Conservation (phyloP, 2,113 vertebrate genomes). For the Sisor rabdophorus region DNA sequence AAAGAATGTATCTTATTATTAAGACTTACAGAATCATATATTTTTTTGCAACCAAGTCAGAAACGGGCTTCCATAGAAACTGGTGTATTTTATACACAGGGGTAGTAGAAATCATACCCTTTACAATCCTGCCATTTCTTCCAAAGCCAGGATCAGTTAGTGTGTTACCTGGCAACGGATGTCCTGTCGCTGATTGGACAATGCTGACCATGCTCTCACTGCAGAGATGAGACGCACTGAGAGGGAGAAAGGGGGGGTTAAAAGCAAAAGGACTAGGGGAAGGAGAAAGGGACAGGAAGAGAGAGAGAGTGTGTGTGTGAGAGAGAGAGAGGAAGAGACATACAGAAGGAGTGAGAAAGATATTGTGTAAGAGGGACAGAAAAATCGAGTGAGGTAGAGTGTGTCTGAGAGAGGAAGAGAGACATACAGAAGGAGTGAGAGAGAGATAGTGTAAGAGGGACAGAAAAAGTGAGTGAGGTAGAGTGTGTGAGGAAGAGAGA, state of each 20-base stretch:
- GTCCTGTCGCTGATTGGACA: conserved; percentile 22
- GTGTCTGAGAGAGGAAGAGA: too few relatives aligned
- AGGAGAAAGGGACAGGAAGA: background rate
- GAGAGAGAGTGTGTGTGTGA: background rate
- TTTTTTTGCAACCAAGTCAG: too few relatives aligned
- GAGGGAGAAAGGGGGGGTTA: background rate
- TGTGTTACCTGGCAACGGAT: conserved; percentile 30
- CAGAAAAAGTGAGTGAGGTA: background rate
- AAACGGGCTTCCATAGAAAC: too few relatives aligned
- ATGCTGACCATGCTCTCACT: background rate
- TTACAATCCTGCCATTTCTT: background rate
- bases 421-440: background rate
- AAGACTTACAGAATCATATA: too few relatives aligned
- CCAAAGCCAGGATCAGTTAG: background rate
- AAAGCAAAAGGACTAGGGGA: too few relatives aligned
- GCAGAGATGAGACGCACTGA: background rate
- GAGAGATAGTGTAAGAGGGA: background rate
- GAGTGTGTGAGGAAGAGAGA: background rate
- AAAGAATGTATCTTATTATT: too few relatives aligned
- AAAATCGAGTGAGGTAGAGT: too few relatives aligned
- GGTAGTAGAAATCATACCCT: background rate
- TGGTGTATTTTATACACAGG: background rate
- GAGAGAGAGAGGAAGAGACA: too few relatives aligned
- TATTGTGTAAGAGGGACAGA: too few relatives aligned
- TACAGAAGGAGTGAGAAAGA: background rate